Base-by-base conservation (phyloP, 2,888 invertebrate genomes). In the Ectobius pallidus region DNA sequence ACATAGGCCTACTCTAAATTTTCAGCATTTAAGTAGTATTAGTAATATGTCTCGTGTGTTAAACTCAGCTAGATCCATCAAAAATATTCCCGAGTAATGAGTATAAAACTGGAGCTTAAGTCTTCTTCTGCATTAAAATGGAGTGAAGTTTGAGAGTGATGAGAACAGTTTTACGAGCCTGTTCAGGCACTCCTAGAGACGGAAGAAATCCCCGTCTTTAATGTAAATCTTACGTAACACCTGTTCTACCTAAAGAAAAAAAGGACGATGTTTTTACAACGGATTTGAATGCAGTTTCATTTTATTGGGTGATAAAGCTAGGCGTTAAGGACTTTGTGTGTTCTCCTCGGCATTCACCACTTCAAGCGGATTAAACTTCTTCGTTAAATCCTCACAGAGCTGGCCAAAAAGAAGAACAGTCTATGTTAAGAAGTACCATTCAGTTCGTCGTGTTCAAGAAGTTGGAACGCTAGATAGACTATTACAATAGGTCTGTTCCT, bases 261-360 rank as follows among this genome's bases (percentile, higher is more conserved):
- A 30, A 16, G 27, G 30, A 30, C 58, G 7, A 18, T 65, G 65
- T 65, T 65, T 65, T 65, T 65, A 46, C 46, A 27, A 46, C 1
- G 65, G 65, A 65, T 65, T 27, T 65, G 65, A 46, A 58, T 58
- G 16, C 3, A 65, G 46, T 27, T 27, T 65, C 65, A 46, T 65
- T 65, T 65, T 65, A 65, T 65, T 65, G 65, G 46, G 65, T 30
- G 65, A 65, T 65, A 65, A 65, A 65, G 44, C 58, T 4, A 58
- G 30, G 30, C 22, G 14, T 9, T 30, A 27, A 58, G 44, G 46
- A 44, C 11, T 18, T 39, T 18, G 30, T 16, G 25, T 14, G 2
- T 46, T 22, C 16, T 27, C 9, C 63, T 63, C 44, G 1, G 32
- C n/a, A 2, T 27, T 18, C 22, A 18, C 46, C 65, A 65, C 65